Conservation (phyloP, 2,113 vertebrate species). For the Galemys pyrenaicus region DNA sequence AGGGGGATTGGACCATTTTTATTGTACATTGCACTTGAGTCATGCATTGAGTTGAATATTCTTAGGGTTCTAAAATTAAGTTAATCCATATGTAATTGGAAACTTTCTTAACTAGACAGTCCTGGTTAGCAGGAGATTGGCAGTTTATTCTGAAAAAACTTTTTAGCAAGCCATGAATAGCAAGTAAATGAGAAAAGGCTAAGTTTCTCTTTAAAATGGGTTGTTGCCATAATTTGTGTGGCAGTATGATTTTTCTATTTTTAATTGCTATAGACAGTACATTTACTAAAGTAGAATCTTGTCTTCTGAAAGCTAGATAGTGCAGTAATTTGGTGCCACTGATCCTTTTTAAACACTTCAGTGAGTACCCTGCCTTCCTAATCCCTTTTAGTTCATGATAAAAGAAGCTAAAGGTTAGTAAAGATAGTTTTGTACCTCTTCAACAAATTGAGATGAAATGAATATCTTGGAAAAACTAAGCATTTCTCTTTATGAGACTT, state of each 20-base stretch:
- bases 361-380: neutral
- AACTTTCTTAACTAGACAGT: slow-evolving; percentile 34
- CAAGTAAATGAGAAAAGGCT: slow-evolving; percentile 67
- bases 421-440: slow-evolving; percentile 27
- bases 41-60: slow-evolving; percentile 59
- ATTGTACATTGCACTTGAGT: slow-evolving; percentile 34
- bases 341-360: slow-evolving; percentile 56
- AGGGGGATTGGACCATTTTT: slow-evolving; percentile 52
- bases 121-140: slow-evolving; percentile 54
- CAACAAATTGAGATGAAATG: slow-evolving; percentile 45
- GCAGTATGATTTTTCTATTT: slow-evolving; percentile 69
- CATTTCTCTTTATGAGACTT: slow-evolving; percentile 37
- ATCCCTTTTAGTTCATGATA: slow-evolving; percentile 16
- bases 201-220: slow-evolving; percentile 64
- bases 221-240: slow-evolving; percentile 51
- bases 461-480: slow-evolving; percentile 46
- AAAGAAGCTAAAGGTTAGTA: slow-evolving; percentile 47
- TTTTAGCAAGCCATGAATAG: slow-evolving; percentile 65
- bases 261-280: slow-evolving; percentile 70
- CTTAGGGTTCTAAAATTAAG: slow-evolving; percentile 51
- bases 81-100: slow-evolving; percentile 65
- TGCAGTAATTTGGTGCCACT: slow-evolving; percentile 46
- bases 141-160: slow-evolving; percentile 65
- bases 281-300: slow-evolving; percentile 46
- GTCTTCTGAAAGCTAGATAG: slow-evolving; percentile 37